A percentile compares a stretch with the other conserved stretches of the same genome.
Conservation (phyloP, 35 echinoderm and acorn worm species). For the Lytechinus pictus region DNA sequence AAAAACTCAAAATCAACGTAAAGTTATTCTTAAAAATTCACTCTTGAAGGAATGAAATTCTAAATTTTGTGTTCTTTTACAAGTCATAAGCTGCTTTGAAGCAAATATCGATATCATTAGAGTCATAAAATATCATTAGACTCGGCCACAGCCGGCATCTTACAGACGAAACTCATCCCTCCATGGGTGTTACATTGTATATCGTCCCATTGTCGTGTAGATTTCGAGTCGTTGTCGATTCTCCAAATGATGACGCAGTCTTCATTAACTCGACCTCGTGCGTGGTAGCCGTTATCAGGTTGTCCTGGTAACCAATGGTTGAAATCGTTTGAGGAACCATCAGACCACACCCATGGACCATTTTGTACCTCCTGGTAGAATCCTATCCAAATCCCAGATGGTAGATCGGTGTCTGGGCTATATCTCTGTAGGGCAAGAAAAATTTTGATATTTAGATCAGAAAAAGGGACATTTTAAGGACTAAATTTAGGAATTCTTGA, state of each 20-base stretch:
- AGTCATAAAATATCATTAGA: neutral
- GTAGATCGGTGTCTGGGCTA: neutral
- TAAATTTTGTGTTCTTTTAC: neutral
- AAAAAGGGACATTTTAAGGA: too few relatives aligned
- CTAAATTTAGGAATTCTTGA: too few relatives aligned
- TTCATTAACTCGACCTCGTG: neutral
- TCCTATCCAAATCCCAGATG: neutral
- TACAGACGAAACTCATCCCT: slow-evolving; percentile 1
- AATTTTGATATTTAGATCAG: neutral
- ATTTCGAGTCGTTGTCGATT: neutral
- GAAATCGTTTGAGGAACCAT: neutral
- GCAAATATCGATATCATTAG: too few relatives aligned
- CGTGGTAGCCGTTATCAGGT: slow-evolving; percentile 12
- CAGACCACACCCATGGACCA: neutral
- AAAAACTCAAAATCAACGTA: too few relatives aligned
- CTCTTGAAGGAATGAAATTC: neutral
- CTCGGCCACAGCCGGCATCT: neutral
- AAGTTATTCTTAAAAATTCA: too few relatives aligned
- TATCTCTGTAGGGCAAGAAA: neutral
- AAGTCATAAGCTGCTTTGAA: neutral
- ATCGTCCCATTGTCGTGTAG: neutral
- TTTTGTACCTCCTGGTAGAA: neutral
- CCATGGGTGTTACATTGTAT: neutral
- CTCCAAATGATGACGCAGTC: neutral
- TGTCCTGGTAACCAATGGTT: neutral